A percentile compares a stretch with the other conserved stretches of the same genome.
phyloP scores from a whole-genome alignment of 92 coral and sea anemone species.

The Epizoanthus fatuus region DNA sequence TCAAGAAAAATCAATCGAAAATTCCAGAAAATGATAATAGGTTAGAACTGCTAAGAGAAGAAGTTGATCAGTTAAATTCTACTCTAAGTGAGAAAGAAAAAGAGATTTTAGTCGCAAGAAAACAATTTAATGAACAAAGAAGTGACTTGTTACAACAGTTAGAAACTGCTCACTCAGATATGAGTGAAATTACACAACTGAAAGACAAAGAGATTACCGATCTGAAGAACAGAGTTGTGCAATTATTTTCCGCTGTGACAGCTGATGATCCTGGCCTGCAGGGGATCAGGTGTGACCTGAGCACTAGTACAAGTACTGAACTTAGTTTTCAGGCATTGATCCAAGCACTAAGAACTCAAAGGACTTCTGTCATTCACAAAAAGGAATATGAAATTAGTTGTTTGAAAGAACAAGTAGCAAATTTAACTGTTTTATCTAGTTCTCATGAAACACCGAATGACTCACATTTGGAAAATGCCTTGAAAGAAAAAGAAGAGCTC shows the following conservation, averaged over 20 bases:
- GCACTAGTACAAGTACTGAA: constrained; percentile 33
- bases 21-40: constrained; percentile 54
- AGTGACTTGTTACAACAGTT: constrained; percentile 66
- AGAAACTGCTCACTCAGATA: constrained; percentile 70
- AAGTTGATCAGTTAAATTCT: constrained; percentile 56
- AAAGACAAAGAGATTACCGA: constrained; percentile 73
- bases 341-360: constrained; percentile 71
- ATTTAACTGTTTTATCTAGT: constrained; percentile 72
- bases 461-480: constrained; percentile 68
- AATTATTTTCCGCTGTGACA: constrained; percentile 57
- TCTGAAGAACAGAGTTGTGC: constrained; percentile 76
- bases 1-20: constrained; percentile 32
- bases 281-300: constrained; percentile 52
- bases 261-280: constrained; percentile 58
- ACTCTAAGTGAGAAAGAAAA: constrained; percentile 63
- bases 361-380: constrained; percentile 76
- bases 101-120: constrained; percentile 70
- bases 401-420: constrained; percentile 83
- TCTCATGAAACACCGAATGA: constrained; percentile 62
- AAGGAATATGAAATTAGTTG: constrained; percentile 88
- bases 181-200: constrained; percentile 64
- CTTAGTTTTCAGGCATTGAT: constrained; percentile 82
- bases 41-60: constrained; percentile 67
- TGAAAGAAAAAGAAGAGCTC: constrained; percentile 88
- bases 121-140: constrained; percentile 64